Base-by-base conservation (phyloP, 1,140 invertebrate species). In the Drosophila hydei region DNA sequence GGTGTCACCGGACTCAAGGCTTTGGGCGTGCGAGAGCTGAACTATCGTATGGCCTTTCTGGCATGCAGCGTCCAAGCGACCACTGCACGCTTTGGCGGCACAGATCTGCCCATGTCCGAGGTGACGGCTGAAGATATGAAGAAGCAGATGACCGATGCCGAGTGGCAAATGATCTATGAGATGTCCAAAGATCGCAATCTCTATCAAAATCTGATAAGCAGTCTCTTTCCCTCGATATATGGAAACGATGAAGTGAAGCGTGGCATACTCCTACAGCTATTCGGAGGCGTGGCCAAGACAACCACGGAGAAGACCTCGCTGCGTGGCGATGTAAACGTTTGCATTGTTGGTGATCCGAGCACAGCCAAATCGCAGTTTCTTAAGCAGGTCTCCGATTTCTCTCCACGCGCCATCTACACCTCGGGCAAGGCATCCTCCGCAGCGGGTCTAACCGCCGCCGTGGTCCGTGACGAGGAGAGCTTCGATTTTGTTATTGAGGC, bases 401-500 rank as follows among this genome's bases (percentile, higher is more conserved):
- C 96, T 23, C 98, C 99, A 0, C 93, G 98, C 40, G 98, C 99
- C 5, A 96, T 99, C 16, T 99, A 99, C 90, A 99, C 99, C 0
- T 99, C 98, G 62, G 99, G 99, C 18, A 99, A 99, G 93, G 99
- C 98, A 0, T 99, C 98, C 2, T 97, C 95, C 33, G 98, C 99
- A 0, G 98, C 99, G 63, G 99, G 99, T 95, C 93, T 99, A 14
- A 99, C 99, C 0, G 99, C 99, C 9, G 99, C 98, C 48, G 98
- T 99, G 16, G 98, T 99, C 0, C 94, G 96, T 91, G 99, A 99
- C 91, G 98, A 99, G 92, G 99, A 99, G 92, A 97, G 97, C 5
- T 95, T 96, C 58, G 99, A 99, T 92, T 99, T 99, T 93, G 99
- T 99, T 1, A 99, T 99, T 64, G 99, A 99, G 94, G 99, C 99